Base-by-base conservation (phyloP, 2,888 invertebrate species). In the Colletes collaris region DNA sequence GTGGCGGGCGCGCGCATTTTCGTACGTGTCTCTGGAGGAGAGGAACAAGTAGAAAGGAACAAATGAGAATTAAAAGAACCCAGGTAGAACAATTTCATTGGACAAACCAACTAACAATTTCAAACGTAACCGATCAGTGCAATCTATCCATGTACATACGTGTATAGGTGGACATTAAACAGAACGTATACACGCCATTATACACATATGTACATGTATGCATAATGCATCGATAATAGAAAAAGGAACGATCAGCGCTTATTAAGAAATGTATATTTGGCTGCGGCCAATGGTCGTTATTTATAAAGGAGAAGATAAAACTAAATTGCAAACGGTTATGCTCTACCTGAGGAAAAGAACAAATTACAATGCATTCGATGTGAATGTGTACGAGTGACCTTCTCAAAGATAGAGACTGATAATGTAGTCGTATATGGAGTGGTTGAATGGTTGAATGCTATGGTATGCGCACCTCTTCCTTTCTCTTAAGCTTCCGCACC, bases 401-500 rank as follows among this genome's bases (percentile, higher is more conserved):
- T 75, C 50, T 37, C 11, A 46, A 81, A 83, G 70, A 83, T 71
- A 86, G 77, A 86, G 79, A 85, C 55, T 65, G 64, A 76, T 75
- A 82, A 80, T 77, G 82, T 89, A 79, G 78, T 85, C 50, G 76
- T 86, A 89, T 86, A 89, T 89, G 89, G 76, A 89, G 87, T 88
- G 89, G 88, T 89, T 86, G 85, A 87, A 90, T 86, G 87, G 83
- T 85, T 85, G 86, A 89, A 90, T 89, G 90, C 83, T 86, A 92
- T 91, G 92, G 91, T 92, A 92, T 92, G 93, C 92, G 92, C 92
- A 93, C 92, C 92, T 93, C 93, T 92, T 93, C 91, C 91, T 92
- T 91, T 93, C 93, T 92, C 92, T 93, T 92, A 92, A 92, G 93
- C 92, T 92, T 91, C 91, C 93, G 93, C 94, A 97, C 98, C 97